Conservation (phyloP, 2,888 invertebrate species). For the Melolontha melolontha region DNA sequence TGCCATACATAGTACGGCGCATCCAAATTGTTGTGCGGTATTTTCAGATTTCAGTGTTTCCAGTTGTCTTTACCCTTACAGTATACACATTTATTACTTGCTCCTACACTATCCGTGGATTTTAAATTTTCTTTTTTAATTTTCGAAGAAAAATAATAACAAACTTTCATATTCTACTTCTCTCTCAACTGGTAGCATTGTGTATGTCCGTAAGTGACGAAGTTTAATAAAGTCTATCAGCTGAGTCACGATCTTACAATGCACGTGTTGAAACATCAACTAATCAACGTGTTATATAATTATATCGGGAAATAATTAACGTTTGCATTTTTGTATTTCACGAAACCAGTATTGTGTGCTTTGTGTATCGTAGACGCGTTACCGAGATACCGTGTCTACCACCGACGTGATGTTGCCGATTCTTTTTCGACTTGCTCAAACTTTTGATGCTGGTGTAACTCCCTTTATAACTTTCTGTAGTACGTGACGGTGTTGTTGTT, state of each 20-base stretch:
- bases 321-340: conserved; percentile 44
- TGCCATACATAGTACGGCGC: too few species aligned
- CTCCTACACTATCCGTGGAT: conserved; percentile 1
- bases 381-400: conserved; percentile 4
- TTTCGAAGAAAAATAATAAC: conserved; percentile 41
- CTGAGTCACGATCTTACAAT: conserved; percentile 52
- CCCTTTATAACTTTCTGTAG: neutral
- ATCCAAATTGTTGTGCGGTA: too few species aligned
- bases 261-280: conserved; percentile 52
- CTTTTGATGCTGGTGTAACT: conserved; percentile 7
- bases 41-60: too few species aligned
- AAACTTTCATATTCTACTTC: conserved; percentile 52
- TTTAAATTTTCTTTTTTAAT: conserved; percentile 35
- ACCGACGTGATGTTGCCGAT: conserved; percentile 8
- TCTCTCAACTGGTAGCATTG: conserved; percentile 33
- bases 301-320: conserved; percentile 53
- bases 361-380: conserved; percentile 14
- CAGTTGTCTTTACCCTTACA: too few species aligned
- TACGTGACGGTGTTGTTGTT: neutral
- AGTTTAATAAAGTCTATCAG: conserved; percentile 50
- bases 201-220: conserved; percentile 49
- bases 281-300: conserved; percentile 53
- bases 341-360: conserved; percentile 37
- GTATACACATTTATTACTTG: conserved; percentile 4
- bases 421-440: conserved; percentile 4